phyloP scores from a whole-genome alignment of 1,140 invertebrate genomes.

The Lethocerus indicus region DNA sequence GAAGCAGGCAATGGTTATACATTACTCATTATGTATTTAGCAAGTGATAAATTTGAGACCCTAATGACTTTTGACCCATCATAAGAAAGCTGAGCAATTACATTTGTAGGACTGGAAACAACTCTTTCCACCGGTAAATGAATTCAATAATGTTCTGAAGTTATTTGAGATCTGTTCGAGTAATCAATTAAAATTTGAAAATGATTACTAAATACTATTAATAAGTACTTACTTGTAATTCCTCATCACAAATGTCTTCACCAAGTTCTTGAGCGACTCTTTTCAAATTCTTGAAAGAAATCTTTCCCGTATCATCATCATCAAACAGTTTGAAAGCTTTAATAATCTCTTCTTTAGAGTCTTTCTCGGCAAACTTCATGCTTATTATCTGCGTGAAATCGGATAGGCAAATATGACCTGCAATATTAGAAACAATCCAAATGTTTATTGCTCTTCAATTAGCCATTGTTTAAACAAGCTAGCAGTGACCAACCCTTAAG shows the following conservation, averaged over 20 bases:
- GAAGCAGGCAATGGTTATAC: no score
- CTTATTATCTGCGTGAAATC: constrained; percentile 87
- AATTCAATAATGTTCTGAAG: constrained; percentile 3
- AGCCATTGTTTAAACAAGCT: neutral
- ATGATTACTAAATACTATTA: neutral
- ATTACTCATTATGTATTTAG: no score
- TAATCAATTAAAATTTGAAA: no score
- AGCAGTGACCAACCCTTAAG: no score
- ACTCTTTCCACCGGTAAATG: neutral
- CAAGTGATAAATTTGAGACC: no score
- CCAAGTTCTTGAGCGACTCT: constrained; percentile 87
- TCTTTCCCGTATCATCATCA: constrained; percentile 85
- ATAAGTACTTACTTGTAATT: constrained; percentile 93
- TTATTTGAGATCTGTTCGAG: no score
- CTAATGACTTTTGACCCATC: no score
- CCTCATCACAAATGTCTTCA: constrained; percentile 90
- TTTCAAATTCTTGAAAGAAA: constrained; percentile 91
- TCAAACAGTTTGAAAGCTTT: constrained; percentile 94
- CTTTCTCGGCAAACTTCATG: constrained; percentile 90
- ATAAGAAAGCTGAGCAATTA: no score
- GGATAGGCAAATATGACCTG: constrained; percentile 51
- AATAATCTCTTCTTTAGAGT: constrained; percentile 88
- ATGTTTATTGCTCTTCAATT: neutral
- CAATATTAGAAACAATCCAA: neutral
- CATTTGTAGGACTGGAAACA: neutral